Base-by-base conservation (phyloP, 1,140 invertebrate genomes). In the Halictus rubicundus region DNA sequence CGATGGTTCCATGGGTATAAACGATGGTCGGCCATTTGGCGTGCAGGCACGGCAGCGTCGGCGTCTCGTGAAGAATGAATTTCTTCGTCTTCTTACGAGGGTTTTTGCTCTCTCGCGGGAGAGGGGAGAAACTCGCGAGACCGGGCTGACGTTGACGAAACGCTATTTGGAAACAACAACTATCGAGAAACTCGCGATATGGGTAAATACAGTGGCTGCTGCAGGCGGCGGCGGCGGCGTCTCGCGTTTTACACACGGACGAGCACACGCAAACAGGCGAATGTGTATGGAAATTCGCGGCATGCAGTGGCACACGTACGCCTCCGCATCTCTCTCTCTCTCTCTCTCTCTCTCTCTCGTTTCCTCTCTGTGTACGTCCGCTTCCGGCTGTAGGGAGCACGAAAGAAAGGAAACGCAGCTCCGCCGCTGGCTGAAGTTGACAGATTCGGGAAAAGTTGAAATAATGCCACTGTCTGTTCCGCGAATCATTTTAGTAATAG, bases 361-460 rank as follows among this genome's bases (percentile, higher is more conserved):
- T 46, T 46, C 14, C 46, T 52, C 39, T 52, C 39, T 69, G 74
- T 57, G 54, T 46, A 59, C 46, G 27, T 70, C 82, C 71, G 83
- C 75, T 85, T 85, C 84, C 83, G 83, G 80, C 70, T 81, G 78
- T 81, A 80, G 70, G 77, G 72, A 76, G 82, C 78, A 75, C 80
- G 80, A 81, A 69, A 86, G 78, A 82, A 81, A 82, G 86, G 85
- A 88, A 89, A 88, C 88, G 84, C 63, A 54, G 71, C 78, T 88
- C 88, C 85, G 83, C 80, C 87, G 84, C 77, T 87, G 89, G 85
- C 87, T 90, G 89, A 90, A 89, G 84, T 89, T 90, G 89, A 90
- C 89, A 90, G 89, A 86, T 90, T 89, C 80, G 85, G 86, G 89
- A 89, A 90, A 90, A 90, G 89, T 90, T 90, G 87, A 86, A 72